Evolutionary conservation across 2,797 vertebrate genomes (phyloP), one percentile per base, ranked within the genome.

Genomic region (Acipenser transmontanus): DNA sequence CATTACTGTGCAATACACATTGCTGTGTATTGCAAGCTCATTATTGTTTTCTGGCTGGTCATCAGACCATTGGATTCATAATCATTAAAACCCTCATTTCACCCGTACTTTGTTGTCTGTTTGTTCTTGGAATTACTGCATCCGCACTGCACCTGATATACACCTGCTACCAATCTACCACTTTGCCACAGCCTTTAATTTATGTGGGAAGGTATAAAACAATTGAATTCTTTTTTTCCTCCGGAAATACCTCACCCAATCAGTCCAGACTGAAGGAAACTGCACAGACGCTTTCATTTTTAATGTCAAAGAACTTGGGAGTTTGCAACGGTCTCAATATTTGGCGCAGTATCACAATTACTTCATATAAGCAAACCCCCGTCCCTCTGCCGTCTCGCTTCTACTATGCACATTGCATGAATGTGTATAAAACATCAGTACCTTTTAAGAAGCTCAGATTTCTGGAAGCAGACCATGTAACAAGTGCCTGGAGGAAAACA

Each of bases 361-460:
- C 63, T 34, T 57, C 59, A 52, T 65, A 49, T 52, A 69, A 69
- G 65, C 59, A 69, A 67, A 62, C 51, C 49, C 13, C n/a, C 2
- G n/a, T 7, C 60, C 47, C 56, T 59, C 50, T 62, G 47, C 14
- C 63, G 7, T 59, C 47, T 63, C 47, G 56, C 49, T 50, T 63
- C 56, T 34, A 17, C 49, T 67, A 63, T 71, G 52, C 47, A 68
- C 66, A 59, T 34, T 60, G n/a, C 51, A 67, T 47, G 7, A n/a
- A 48, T 68, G 49, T 67, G 59, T 68, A 51, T 68, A 72, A 54
- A 49, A 62, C 17, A 61, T 12, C 8, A 34, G 56, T 61, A 56
- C 8, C 61, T 14, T 65, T 68, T 68, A 73, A 71, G 65, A 64
- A 66, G 57, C 4, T 17, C 59, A 61, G 5, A 60, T 51, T 51